Conservation (phyloP, 2,113 vertebrate species). For the Atrichornis clamosus region DNA sequence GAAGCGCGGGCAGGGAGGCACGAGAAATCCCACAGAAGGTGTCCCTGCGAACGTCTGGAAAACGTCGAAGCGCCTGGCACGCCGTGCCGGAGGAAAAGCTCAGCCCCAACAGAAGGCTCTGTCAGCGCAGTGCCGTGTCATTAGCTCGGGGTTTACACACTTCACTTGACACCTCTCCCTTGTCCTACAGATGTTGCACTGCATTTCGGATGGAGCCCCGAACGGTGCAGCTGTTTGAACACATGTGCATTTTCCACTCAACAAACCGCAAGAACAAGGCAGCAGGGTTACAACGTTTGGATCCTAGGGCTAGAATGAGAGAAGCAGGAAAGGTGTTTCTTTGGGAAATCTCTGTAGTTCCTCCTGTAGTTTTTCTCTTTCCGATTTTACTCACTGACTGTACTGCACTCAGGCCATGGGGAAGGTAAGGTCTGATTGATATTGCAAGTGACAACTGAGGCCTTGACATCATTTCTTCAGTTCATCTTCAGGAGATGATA, state of each 20-base stretch:
- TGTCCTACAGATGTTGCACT: conserved; percentile 62
- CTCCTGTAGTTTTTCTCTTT: background rate
- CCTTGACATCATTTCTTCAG: conserved; percentile 57
- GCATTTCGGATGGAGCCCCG: conserved; percentile 1
- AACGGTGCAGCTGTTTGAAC: conserved; percentile 61
- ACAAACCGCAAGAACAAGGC: conserved; percentile 60
- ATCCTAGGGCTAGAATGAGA: conserved; percentile 66
- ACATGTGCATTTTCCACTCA: conserved; percentile 75
- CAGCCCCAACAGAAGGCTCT: conserved; percentile 26
- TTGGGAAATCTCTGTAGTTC: conserved; percentile 6
- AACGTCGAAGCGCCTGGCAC: background rate
- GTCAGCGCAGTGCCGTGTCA: background rate
- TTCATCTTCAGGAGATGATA: conserved; percentile 43
- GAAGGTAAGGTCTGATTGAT: conserved; percentile 68
- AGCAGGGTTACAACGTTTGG: conserved; percentile 53
- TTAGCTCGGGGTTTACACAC: conserved; percentile 43
- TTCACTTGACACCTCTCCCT: conserved; percentile 58
- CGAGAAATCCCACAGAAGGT: background rate
- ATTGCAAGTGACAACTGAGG: conserved; percentile 68
- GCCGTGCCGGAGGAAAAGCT: background rate
- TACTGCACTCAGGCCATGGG: background rate
- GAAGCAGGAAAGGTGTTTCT: conserved; percentile 15
- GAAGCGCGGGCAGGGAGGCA: background rate
- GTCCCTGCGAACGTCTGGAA: background rate
- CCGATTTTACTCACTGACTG: background rate